A percentile compares a stretch with the other conserved stretches of the same genome.
Conservation (phyloP, 2,888 invertebrate genomes). For the Adela reaumurella region DNA sequence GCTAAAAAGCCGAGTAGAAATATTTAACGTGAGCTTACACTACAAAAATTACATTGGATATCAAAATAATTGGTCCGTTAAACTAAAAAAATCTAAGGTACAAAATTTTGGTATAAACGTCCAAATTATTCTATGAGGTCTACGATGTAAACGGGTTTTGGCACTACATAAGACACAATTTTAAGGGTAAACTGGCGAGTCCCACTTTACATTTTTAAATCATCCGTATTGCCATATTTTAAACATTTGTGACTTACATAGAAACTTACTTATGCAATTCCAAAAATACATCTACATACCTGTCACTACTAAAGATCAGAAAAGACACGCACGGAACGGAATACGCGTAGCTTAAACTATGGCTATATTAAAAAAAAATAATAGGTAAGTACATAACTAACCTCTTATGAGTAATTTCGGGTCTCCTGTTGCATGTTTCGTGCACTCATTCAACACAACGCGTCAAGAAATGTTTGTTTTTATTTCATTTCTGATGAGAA, state of each 20-base stretch:
- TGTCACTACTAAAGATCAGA: no score
- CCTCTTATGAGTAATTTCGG: no score
- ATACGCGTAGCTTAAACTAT: no score
- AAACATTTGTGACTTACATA: conserved; percentile 8
- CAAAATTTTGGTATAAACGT: conserved; percentile 8
- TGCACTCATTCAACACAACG: no score
- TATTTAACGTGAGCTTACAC: conserved; percentile 2
- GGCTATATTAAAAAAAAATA: no score
- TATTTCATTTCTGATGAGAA: no score
- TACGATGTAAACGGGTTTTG: conserved; percentile 16
- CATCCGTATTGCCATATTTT: conserved; percentile 7
- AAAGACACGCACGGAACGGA: no score
- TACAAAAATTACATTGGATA: conserved; percentile 3
- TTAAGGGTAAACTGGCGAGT: conserved; percentile 15
- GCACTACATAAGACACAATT: conserved; percentile 38
- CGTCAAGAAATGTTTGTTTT: no score
- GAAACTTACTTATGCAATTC: conserved; percentile 1
- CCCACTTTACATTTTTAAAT: not conserved
- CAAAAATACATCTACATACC: not conserved
- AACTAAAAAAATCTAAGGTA: conserved; percentile 5
- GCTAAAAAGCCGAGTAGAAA: not conserved
- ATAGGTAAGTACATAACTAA: no score
- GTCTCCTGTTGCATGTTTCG: no score
- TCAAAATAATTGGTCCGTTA: conserved; percentile 2
- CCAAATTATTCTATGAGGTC: not conserved